phyloP scores from a whole-genome alignment of 35 echinoderm and acorn worm species.

The Antedon bifida region DNA sequence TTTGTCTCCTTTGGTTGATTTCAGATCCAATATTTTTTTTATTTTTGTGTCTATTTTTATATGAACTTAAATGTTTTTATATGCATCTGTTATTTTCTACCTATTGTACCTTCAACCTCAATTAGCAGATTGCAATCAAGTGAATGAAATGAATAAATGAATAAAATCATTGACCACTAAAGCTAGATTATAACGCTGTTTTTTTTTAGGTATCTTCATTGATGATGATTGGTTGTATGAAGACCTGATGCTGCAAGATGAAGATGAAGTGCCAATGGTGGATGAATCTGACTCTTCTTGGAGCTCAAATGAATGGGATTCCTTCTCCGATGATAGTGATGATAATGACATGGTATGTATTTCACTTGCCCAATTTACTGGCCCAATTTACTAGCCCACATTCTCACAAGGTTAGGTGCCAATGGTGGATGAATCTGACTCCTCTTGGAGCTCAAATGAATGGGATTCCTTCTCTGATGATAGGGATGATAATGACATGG shows the following conservation, averaged over 20 bases:
- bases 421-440: background rate
- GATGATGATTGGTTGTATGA: background rate
- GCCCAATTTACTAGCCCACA: too few relatives aligned
- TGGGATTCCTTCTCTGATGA: background rate
- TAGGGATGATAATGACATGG: background rate
- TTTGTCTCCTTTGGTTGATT: too few relatives aligned
- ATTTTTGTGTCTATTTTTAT: too few relatives aligned
- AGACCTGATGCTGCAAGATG: background rate
- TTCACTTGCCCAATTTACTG: too few relatives aligned
- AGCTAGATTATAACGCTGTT: background rate
- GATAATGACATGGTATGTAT: background rate
- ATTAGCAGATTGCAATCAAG: too few relatives aligned
- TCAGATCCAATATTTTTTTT: too few relatives aligned
- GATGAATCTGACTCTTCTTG: background rate
- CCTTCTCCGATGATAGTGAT: background rate
- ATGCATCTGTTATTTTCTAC: too few relatives aligned
- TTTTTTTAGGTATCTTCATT: background rate
- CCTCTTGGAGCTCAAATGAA: background rate
- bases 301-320: background rate
- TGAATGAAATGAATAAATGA: too few relatives aligned
- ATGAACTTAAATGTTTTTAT: too few relatives aligned
- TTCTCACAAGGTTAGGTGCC: background rate
- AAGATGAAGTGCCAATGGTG: background rate
- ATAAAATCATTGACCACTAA: too few relatives aligned
- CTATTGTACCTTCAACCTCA: too few relatives aligned